These are phyloP conservation scores for Nemapogon koenigi DNA, from an alignment of 2,888 invertebrate genomes.

Conservation along the genomic window DNA sequence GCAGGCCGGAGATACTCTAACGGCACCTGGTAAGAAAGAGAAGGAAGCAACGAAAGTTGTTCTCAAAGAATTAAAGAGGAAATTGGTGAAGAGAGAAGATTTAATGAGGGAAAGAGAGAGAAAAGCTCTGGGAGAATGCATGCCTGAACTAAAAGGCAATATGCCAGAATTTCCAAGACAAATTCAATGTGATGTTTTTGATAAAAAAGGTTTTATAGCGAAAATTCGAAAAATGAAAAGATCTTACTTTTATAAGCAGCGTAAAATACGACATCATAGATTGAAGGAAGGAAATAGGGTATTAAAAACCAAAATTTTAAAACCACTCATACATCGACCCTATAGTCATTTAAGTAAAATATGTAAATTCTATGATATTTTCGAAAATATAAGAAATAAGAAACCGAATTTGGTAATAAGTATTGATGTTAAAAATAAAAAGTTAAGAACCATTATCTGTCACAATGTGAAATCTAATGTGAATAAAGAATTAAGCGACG, in stretches of 20 bases:
- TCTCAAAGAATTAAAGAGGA: constrained; percentile 43
- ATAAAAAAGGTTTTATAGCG: constrained; percentile 34
- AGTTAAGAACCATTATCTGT: constrained; percentile 29
- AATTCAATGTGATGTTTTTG: constrained; percentile 35
- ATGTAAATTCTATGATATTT: constrained; percentile 23
- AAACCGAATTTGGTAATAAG: constrained; percentile 29
- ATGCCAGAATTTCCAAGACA: constrained; percentile 54
- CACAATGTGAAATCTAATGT: constrained; percentile 13
- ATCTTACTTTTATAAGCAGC: constrained; percentile 20
- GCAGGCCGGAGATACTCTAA: constrained; percentile 32
- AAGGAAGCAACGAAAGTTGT: constrained; percentile 44
- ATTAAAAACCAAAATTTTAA: not conserved
- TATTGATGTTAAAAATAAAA: constrained; percentile 19
- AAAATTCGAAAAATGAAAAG: constrained; percentile 25
- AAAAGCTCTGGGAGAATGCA: constrained; percentile 49
- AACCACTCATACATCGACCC: not conserved
- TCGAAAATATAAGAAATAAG: constrained; percentile 27
- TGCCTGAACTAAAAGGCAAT: constrained; percentile 40
- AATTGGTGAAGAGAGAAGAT: constrained; percentile 51
- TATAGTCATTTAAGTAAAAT: constrained; percentile 26
- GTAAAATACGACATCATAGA: constrained; percentile 20
- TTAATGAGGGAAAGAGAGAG: constrained; percentile 54
- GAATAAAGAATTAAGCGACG: constrained; percentile 18
- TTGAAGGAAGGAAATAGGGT: not conserved
- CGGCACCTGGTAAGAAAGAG: constrained; percentile 45